Evolutionary conservation across 2,888 invertebrate species (phyloP).

Genomic region (Eustalomyia histrio): DNA sequence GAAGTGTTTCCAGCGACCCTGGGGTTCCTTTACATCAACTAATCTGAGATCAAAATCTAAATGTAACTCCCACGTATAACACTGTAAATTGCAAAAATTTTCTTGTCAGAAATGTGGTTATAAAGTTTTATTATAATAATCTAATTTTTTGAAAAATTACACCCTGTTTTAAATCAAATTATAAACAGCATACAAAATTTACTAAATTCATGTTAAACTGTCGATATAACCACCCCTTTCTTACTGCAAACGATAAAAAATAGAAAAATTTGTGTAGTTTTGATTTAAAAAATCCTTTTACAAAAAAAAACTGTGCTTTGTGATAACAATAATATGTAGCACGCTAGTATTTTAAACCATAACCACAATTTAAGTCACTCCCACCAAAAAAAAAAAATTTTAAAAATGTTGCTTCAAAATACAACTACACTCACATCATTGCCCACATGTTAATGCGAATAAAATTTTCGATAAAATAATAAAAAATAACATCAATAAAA

Average conservation of each 20-base stretch:
- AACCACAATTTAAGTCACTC: constrained; percentile 54
- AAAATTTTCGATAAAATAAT: constrained; percentile 33
- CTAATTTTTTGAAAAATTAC: no score
- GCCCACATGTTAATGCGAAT: constrained; percentile 49
- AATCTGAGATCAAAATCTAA: no score
- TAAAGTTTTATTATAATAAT: no score
- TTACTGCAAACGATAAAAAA: neutral
- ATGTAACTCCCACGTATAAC: no score
- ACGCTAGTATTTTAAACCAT: constrained; percentile 37
- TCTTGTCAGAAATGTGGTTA: no score
- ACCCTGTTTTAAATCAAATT: no score
- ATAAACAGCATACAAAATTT: no score
- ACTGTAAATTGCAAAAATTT: no score
- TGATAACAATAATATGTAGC: constrained; percentile 54
- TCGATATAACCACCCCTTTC: constrained; percentile 30
- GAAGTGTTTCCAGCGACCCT: no score
- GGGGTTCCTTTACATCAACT: no score
- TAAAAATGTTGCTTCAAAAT: neutral
- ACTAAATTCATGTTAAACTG: constrained; percentile 6
- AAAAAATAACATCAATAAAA: constrained; percentile 32
- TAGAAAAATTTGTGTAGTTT: constrained; percentile 24
- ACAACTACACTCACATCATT: constrained; percentile 27
- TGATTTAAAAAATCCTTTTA: constrained; percentile 23
- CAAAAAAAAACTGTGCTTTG: constrained; percentile 37
- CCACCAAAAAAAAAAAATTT: constrained; percentile 33